Base-by-base conservation (phyloP, 2,113 vertebrate genomes). In the Diglossa brunneiventris region DNA sequence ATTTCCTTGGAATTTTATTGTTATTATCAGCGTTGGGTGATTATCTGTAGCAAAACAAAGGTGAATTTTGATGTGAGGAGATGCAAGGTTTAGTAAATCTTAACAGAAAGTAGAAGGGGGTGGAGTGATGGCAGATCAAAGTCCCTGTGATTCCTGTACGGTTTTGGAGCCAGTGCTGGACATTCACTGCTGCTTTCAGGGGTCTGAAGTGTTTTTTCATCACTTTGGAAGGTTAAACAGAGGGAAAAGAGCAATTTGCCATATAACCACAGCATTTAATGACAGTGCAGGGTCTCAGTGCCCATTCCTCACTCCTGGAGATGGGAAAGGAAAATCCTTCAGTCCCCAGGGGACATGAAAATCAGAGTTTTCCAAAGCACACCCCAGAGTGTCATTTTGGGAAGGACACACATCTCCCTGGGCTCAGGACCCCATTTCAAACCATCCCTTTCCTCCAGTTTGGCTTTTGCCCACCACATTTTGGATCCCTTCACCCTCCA, bases 1-100 rank as follows among this genome's bases (percentile, higher is more conserved):
- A 93, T 90, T 97, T 97, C 89, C 88, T 15, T 66, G 68, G 90
- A 94, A 87, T 95, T 95, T 94, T 79, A 85, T 93, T 97, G 94
- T 90, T 94, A 50, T 95, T 85, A 87, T 87, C 90, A 47, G 67
- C 31, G 33, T 74, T 93, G 8, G 21, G 39, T 90, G 86, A 97
- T 96, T 94, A 90, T 49, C 46, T 33, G 76, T 10, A 89, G 91
- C 86, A 83, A 87, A 72, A 89, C 64, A 96, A 95, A 93, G 92
- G 91, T 96, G 94, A 90, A 46, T 86, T 95, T 96, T 74, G 81
- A 81, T 59, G 78, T 7, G 61, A 83, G 66, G 74, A 89, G 81
- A 92, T 53, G 84, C 62, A 35, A 62, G 10, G 67, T 95, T 96
- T 70, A 85, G 94, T 83, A 95, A 93, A 96, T 74, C 86, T 78